A percentile compares a stretch with the other conserved stretches of the same genome.
phyloP scores from a whole-genome alignment of 2,888 invertebrate genomes.

The Gymnoscelis rufifasciata region DNA sequence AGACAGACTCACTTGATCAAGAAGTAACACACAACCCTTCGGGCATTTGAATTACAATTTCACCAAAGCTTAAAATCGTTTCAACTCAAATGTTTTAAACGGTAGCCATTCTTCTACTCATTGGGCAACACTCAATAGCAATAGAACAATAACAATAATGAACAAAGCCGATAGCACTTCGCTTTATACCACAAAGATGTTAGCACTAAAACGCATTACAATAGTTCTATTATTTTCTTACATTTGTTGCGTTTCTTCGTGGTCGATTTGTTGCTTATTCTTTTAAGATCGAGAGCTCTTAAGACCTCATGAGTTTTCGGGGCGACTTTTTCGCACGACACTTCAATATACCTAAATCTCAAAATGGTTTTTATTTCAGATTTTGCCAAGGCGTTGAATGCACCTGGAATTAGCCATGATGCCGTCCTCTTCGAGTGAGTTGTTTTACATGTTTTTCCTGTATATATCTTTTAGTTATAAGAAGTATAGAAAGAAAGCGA shows the following conservation, averaged over 20 bases:
- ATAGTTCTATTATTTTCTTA: conserved; percentile 65
- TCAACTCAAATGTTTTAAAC: conserved; percentile 40
- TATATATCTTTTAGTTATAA: too few relatives aligned
- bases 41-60: too few relatives aligned
- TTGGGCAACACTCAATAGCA: conserved; percentile 32
- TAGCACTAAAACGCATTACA: conserved; percentile 45
- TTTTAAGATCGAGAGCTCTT: conserved; percentile 47
- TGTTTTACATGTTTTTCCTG: too few relatives aligned
- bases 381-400: not conserved
- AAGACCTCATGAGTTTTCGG: conserved; percentile 40
- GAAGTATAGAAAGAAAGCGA: too few relatives aligned
- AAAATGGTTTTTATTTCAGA: conserved; percentile 18
- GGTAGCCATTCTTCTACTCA: conserved; percentile 36
- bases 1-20: too few relatives aligned
- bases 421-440: conserved; percentile 17
- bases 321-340: conserved; percentile 42
- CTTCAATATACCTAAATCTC: conserved; percentile 37
- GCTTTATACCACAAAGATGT: conserved; percentile 67
- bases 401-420: conserved; percentile 2
- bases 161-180: conserved; percentile 56
- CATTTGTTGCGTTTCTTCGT: conserved; percentile 67
- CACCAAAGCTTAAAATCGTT: too few relatives aligned
- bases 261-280: conserved; percentile 54
- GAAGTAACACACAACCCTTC: too few relatives aligned
- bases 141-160: conserved; percentile 66